These are phyloP conservation scores for Zaprionus lineosus DNA, from an alignment of 2,888 invertebrate genomes.

Conservation along the genomic window DNA sequence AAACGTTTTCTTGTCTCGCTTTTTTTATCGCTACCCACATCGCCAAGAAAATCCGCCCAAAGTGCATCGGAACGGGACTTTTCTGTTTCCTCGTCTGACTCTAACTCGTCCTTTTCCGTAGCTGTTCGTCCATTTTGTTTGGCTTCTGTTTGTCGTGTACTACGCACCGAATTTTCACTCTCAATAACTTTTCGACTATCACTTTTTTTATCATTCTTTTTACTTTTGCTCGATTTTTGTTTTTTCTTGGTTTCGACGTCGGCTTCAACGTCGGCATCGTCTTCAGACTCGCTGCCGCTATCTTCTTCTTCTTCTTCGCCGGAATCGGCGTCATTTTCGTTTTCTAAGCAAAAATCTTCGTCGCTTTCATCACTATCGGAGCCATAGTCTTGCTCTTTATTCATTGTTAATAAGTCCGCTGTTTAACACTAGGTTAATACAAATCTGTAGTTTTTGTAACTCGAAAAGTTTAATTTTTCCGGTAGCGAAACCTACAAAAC, in stretches of 20 bases:
- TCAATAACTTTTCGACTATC: constrained; percentile 2
- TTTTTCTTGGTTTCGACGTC: constrained; percentile 12
- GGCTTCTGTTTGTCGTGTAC: constrained; percentile 59
- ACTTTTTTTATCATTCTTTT: constrained; percentile 29
- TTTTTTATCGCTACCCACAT: constrained; percentile 82
- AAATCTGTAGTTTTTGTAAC: neutral
- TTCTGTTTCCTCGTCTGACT: constrained; percentile 84
- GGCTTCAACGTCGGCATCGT: constrained; percentile 16
- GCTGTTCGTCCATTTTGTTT: constrained; percentile 28
- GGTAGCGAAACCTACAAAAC: too few species aligned
- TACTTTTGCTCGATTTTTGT: constrained; percentile 23
- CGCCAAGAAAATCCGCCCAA: constrained; percentile 91
- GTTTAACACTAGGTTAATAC: neutral
- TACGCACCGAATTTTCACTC: constrained; percentile 24
- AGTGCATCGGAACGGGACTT: constrained; percentile 89
- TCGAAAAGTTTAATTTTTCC: constrained; percentile 13
- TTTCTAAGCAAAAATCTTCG: constrained; percentile 89
- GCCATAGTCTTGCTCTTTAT: constrained; percentile 83
- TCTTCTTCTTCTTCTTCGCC: constrained; percentile 45
- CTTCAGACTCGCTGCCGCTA: constrained; percentile 79
- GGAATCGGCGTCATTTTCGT: constrained; percentile 82
- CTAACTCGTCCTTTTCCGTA: constrained; percentile 75
- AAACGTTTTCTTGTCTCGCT: constrained; percentile 32
- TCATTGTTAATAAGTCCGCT: constrained; percentile 74
- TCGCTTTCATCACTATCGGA: constrained; percentile 90